Base-by-base conservation (phyloP, 2,113 vertebrate genomes). In the Pseudorhombus dupliciocellatus region DNA sequence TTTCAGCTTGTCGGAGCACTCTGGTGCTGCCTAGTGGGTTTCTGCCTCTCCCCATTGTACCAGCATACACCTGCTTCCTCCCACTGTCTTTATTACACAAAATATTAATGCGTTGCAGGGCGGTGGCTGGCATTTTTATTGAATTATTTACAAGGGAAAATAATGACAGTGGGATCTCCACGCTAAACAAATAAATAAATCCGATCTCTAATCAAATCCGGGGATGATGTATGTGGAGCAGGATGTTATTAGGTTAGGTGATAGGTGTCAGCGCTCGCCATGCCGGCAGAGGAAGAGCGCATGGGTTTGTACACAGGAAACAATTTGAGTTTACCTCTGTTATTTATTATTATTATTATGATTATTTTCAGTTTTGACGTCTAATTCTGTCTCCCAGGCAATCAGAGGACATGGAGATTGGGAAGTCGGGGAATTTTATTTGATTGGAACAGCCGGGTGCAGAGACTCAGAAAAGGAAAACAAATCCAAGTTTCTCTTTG, bases 141-240 rank as follows among this genome's bases (percentile, higher is more conserved):
- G 86, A 88, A 92, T 94, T 92, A 92, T 92, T 92, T 91, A 91
- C 91, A 91, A 86, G 87, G 80, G 80, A 88, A 91, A 91, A 93
- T 91, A 91, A 94, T 92, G 91, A 93, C 84, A 78, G 78, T 53
- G 61, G 82, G 83, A 72, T 84, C 83, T 84, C 79, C 57, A 73
- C 56, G 63, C 88, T 88, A 91, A 92, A 92, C 91, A 93, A 92
- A 91, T 92, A 92, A 93, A 94, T 93, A 93, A 92, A 92, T 91
- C 87, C 89, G 69, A 76, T 84, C 72, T 81, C 77, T 92, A 93
- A 94, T 93, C 89, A 80, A 90, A 93, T 92, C 75, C 50, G 14
- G 73, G 70, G 72, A 79, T 89, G 81, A 91, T 87, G 73, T 84
- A 92, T 90, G 87, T 71, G 83, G 81, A 75, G 79, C 71, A 56